Percentiles rank a stretch among this genome's conserved stretches.
phyloP scores from a whole-genome alignment of 2,113 vertebrate species.

The Hemiprocne comata region DNA sequence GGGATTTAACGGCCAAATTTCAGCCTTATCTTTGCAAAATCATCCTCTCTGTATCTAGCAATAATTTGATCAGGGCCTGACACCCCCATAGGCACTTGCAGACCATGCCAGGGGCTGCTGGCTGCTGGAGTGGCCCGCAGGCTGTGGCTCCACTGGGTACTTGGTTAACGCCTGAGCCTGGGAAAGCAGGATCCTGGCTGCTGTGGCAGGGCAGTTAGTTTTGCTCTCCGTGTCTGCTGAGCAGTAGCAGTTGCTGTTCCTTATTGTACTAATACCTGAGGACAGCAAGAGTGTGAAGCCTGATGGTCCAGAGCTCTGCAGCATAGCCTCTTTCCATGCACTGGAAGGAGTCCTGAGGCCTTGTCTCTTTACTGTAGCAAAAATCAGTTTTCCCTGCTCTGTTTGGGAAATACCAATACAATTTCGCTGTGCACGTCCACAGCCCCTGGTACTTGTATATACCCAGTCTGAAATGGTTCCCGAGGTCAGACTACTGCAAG shows the following conservation, averaged over 20 bases:
- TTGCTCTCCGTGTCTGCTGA: background rate
- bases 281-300: background rate
- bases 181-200: background rate
- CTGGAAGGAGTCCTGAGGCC: background rate
- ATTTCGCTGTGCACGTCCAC: background rate
- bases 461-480: background rate
- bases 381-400: background rate
- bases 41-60: background rate
- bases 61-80: background rate
- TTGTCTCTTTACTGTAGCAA: background rate
- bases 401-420: background rate
- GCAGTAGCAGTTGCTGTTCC: background rate
- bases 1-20: background rate
- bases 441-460: background rate
- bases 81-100: background rate
- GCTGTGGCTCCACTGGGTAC: accelerated
- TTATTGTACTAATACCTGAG: background rate
- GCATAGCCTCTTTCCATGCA: background rate
- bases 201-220: background rate
- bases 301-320: background rate
- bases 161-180: background rate
- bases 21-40: background rate
- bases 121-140: background rate
- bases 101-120: background rate
- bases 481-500: background rate